Base-by-base conservation (phyloP, 2,113 vertebrate species). In the Rattus rattus region DNA sequence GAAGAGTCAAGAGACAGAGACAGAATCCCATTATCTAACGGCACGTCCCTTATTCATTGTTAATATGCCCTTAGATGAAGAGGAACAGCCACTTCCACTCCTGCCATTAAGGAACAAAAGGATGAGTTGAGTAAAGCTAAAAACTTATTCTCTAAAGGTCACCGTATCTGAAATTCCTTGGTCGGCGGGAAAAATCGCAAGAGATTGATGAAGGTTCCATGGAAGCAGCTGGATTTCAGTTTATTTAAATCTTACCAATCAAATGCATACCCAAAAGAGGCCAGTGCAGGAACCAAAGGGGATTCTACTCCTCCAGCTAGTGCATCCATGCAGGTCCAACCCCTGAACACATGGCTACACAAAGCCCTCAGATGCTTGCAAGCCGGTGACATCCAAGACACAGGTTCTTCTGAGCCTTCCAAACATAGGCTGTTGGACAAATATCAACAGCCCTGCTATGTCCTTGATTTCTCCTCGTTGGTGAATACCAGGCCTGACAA, bases 221-320 rank as follows among this genome's bases (percentile, higher is more conserved):
- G 70, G n/a, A 92, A 91, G 81, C 65, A 47, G 70, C 54, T 54
- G 43, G 83, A 77, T 49, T 70, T 81, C 9, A 70, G 56, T 24
- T 87, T 67, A 79, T 88, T 95, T 80, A 94, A 91, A 86, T 96
- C 72, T 52, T 76, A 75, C 47, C 65, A 59, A 85, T 76, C 63
- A 76, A 2, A 7, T 59, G 47, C 75, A 70, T 24, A 81, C 26
- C 10, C 63, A 93, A 72, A 96, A 11, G 69, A 85, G 54, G 70
- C 43, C 43, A 72, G 9, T 36, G 80, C 69, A 67, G 65, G 79
- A 72, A 94, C 28, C 54, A 80, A 92, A 73, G 75, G 56, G 16
- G 73, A 75, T 0, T 76, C 11, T 80, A 43, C 76, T 85, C 96
- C 80, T 65, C 56, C 39, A 81, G 73, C 76, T 4, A 70, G 59